Evolutionary conservation across 2,113 vertebrate species (phyloP).

Genomic region (Microcebus murinus): DNA sequence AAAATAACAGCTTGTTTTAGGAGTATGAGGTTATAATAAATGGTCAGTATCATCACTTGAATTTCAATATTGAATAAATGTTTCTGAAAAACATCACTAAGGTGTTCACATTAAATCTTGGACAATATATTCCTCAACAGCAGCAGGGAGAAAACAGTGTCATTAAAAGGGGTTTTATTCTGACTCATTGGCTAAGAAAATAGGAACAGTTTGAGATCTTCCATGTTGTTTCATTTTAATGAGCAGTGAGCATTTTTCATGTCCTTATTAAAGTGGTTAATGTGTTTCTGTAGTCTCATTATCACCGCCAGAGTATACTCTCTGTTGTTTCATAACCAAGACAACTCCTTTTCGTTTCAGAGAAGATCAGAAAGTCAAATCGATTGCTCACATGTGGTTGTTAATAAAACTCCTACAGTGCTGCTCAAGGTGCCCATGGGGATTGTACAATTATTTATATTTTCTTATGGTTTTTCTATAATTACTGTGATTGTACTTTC

Average conservation of each 20-base stretch:
- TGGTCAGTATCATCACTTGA: conserved; percentile 35
- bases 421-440: conserved; percentile 73
- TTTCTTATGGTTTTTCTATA: conserved; percentile 81
- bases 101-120: conserved; percentile 58
- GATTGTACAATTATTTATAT: conserved; percentile 81
- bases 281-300: conserved; percentile 85
- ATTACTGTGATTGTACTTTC: conserved; percentile 80
- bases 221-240: conserved; percentile 86
- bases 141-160: conserved; percentile 71
- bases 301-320: conserved; percentile 78
- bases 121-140: conserved; percentile 56
- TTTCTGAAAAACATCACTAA: conserved; percentile 58
- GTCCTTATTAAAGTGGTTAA: conserved; percentile 86
- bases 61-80: conserved; percentile 57
- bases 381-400: conserved; percentile 81
- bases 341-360: conserved; percentile 82
- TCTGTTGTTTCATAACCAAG: conserved; percentile 73
- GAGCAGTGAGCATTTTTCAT: conserved; percentile 82
- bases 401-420: conserved; percentile 84
- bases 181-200: conserved; percentile 83
- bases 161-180: conserved; percentile 80
- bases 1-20: conserved; percentile 16
- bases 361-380: conserved; percentile 87
- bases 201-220: conserved; percentile 82
- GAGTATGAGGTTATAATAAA: conserved; percentile 9